Percentiles rank a stretch among this genome's conserved stretches.
Evolutionary conservation across 2,113 vertebrate genomes (phyloP).

Genomic region (Petaurus breviceps): DNA sequence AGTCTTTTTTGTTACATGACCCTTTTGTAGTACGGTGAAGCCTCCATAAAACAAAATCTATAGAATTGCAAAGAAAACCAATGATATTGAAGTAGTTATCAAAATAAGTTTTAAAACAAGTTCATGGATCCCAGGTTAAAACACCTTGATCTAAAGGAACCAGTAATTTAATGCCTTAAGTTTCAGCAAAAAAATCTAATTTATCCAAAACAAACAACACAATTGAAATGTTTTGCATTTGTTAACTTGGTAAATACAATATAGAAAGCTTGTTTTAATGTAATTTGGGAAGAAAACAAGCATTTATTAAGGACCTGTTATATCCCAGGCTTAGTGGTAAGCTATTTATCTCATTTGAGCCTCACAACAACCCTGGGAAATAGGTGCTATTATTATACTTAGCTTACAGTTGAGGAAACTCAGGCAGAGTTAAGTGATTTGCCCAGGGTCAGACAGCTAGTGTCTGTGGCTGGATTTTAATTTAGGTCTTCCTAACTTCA

Average conservation of each 20-base stretch:
- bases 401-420: background rate
- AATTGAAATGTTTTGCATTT: constrained; percentile 35
- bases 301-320: background rate
- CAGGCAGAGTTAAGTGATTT: background rate
- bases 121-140: too few species aligned
- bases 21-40: background rate
- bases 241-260: constrained; percentile 28
- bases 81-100: background rate
- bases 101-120: too few species aligned
- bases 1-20: background rate
- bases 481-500: background rate
- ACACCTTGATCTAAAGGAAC: background rate
- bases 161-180: background rate
- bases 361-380: background rate
- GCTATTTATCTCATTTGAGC: background rate
- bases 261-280: constrained; percentile 23
- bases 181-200: constrained; percentile 10
- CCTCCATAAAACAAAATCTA: background rate
- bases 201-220: constrained; percentile 47
- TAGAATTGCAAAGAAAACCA: background rate
- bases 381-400: background rate
- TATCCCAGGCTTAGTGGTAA: background rate
- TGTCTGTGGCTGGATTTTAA: background rate
- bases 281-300: background rate
- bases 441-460: background rate